These are phyloP conservation scores for Poecilia wingei DNA, from an alignment of 2,797 vertebrate species.

Conservation along the genomic window DNA sequence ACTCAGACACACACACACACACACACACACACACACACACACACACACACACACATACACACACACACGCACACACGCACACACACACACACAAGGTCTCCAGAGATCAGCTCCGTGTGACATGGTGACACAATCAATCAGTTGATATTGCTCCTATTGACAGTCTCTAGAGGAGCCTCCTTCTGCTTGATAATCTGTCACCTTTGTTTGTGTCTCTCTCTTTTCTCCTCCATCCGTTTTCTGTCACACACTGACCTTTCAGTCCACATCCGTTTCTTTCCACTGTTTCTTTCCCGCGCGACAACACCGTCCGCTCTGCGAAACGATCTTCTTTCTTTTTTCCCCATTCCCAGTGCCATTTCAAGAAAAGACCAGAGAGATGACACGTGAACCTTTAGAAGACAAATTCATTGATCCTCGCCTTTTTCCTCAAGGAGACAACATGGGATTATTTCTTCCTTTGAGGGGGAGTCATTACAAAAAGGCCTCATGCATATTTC, in stretches of 20 bases:
- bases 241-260: slow-evolving; percentile 40
- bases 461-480: slow-evolving; percentile 31
- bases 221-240: slow-evolving; percentile 21
- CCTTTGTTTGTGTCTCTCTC: slow-evolving; percentile 15
- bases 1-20: slow-evolving; percentile 15
- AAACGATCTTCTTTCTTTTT: slow-evolving; percentile 5
- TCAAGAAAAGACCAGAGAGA: slow-evolving; percentile 33
- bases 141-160: slow-evolving; percentile 80
- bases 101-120: slow-evolving; percentile 59
- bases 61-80: slow-evolving; percentile 13
- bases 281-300: slow-evolving; percentile 23
- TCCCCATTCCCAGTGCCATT: slow-evolving; percentile 27
- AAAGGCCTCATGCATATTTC: slow-evolving; percentile 78
- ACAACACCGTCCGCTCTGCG: slow-evolving; percentile 20
- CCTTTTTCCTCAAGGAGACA: slow-evolving; percentile 64
- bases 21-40: slow-evolving; percentile 21
- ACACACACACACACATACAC: slow-evolving; percentile 24
- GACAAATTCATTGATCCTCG: slow-evolving; percentile 60
- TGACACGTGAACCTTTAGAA: slow-evolving; percentile 8
- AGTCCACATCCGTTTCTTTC: slow-evolving; percentile 25
- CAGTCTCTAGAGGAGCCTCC: slow-evolving; percentile 69
- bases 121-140: slow-evolving; percentile 82
- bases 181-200: slow-evolving; percentile 67
- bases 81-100: slow-evolving; percentile 42
- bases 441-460: slow-evolving; percentile 62